phyloP scores from a whole-genome alignment of 2,797 vertebrate species.

The Chloroceryle amazona region DNA sequence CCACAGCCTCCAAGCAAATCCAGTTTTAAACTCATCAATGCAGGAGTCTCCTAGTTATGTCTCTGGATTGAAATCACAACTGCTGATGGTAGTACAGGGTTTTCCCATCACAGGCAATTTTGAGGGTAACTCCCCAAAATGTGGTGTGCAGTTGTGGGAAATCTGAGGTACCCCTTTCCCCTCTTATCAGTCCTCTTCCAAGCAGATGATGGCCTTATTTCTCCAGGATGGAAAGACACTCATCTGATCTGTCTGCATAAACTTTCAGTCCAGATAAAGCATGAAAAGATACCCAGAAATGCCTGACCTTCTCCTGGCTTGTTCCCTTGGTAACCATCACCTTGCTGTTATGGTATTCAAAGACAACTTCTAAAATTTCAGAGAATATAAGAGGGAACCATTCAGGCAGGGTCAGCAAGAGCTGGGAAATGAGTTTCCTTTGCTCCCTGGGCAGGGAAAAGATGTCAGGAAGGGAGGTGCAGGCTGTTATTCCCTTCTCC shows the following conservation, averaged over 20 bases:
- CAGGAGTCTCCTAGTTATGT: not conserved
- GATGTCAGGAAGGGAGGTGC: not conserved
- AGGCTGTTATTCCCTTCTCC: not conserved
- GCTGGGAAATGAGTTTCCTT: constrained; percentile 20
- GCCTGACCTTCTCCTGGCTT: constrained; percentile 70
- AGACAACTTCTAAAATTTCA: constrained; percentile 75
- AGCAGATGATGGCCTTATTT: not conserved
- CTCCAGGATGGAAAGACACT: constrained; percentile 46
- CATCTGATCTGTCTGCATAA: constrained; percentile 68
- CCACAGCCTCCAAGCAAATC: not conserved
- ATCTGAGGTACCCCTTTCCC: not conserved
- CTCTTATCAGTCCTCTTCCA: not conserved
- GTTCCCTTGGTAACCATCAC: constrained; percentile 84
- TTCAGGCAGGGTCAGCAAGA: constrained; percentile 51
- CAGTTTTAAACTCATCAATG: not conserved
- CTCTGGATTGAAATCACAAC: not conserved
- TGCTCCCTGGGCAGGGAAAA: constrained; percentile 11
- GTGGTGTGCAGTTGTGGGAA: not conserved
- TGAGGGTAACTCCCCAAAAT: not conserved
- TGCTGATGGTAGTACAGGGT: not conserved
- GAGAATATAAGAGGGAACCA: constrained; percentile 46
- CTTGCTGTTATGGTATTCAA: constrained; percentile 76
- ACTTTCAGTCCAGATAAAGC: constrained; percentile 73
- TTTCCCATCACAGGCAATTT: not conserved
- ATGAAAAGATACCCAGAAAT: constrained; percentile 62